Conservation (phyloP, 2,113 vertebrate genomes). For the Chaetodon auriga region DNA sequence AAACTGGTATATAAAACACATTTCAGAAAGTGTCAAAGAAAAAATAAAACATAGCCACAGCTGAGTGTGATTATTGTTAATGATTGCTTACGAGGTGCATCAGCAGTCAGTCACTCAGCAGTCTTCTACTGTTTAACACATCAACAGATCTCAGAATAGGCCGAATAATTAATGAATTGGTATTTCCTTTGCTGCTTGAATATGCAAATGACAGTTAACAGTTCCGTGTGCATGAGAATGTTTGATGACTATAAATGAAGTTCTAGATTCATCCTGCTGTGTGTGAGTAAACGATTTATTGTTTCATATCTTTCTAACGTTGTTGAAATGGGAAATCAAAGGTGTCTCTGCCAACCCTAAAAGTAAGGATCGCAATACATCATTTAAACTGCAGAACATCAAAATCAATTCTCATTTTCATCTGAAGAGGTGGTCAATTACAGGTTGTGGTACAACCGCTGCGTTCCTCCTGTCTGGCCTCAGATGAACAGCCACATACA, state of each 20-base stretch:
- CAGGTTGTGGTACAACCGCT: not conserved
- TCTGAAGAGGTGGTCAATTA: not conserved
- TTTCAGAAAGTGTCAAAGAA: not conserved
- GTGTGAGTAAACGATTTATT: not conserved
- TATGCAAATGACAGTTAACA: not conserved
- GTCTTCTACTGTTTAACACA: not conserved
- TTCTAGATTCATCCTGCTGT: not conserved
- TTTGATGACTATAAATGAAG: not conserved
- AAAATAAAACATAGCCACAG: not conserved
- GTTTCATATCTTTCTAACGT: not conserved
- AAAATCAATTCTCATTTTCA: constrained; percentile 14
- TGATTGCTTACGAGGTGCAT: not conserved
- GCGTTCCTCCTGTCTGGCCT: not conserved
- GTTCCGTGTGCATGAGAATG: not conserved
- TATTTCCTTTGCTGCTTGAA: not conserved
- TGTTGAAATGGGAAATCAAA: not conserved
- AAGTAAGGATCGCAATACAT: not conserved
- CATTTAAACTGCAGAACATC: not conserved
- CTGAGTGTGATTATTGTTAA: not conserved
- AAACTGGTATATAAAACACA: not conserved
- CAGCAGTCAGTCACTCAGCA: not conserved
- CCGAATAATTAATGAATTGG: not conserved
- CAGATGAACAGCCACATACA: not conserved
- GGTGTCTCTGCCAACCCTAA: not conserved
- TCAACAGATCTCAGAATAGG: not conserved